These are phyloP conservation scores for Stenotaenia linearis DNA, from an alignment of 2,888 invertebrate species.

Conservation along the genomic window DNA sequence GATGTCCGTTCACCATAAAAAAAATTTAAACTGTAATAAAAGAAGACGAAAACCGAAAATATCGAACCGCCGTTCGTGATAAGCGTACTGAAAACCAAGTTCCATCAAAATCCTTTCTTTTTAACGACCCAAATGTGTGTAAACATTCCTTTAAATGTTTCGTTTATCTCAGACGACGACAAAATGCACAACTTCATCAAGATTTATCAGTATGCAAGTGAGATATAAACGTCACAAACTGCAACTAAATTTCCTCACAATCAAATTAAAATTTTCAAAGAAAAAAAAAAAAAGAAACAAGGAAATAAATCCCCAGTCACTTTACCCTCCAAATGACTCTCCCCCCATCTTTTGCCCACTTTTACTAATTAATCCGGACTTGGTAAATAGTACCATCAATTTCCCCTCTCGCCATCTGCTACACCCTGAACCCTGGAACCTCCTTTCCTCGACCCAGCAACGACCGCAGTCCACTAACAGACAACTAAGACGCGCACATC, in stretches of 20 bases:
- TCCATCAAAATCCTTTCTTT: neutral
- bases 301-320: neutral
- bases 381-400: neutral
- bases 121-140: neutral
- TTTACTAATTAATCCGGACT: slow-evolving; percentile 14
- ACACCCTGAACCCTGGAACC: neutral
- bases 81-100: neutral
- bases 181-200: neutral
- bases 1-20: neutral
- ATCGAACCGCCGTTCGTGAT: too few species aligned
- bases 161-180: neutral
- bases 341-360: neutral
- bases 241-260: neutral
- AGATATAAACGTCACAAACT: neutral
- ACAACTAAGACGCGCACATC: slow-evolving; percentile 15
- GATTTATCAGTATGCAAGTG: neutral
- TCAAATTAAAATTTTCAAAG: neutral
- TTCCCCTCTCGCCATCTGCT: slow-evolving; percentile 3
- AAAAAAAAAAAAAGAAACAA: too few species aligned
- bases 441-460: neutral
- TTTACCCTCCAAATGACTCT: neutral
- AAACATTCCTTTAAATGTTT: neutral
- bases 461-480: slow-evolving; percentile 19
- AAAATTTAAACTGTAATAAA: too few species aligned
- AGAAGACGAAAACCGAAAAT: too few species aligned